These are phyloP conservation scores for Standfussiana lucernea DNA, from an alignment of 2,888 invertebrate genomes.

Conservation along the genomic window DNA sequence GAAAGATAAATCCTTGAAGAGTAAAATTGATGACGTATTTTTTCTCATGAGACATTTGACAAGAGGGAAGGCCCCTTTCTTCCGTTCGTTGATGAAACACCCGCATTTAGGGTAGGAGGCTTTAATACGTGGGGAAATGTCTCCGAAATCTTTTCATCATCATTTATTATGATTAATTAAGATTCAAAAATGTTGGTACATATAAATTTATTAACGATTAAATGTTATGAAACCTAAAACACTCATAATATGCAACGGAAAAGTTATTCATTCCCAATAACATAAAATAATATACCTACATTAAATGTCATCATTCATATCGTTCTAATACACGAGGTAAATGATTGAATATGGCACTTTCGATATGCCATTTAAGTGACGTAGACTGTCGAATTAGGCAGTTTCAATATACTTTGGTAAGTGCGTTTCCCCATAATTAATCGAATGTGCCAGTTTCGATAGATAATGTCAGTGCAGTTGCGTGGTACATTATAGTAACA, in stretches of 20 bases:
- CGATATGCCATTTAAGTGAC: too few relatives aligned
- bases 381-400: too few relatives aligned
- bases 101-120: slow-evolving; percentile 13
- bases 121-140: not conserved
- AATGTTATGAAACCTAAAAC: too few relatives aligned
- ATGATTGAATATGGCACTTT: too few relatives aligned
- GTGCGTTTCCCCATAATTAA: too few relatives aligned
- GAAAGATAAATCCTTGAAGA: slow-evolving; percentile 24
- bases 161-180: not conserved
- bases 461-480: too few relatives aligned
- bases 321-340: too few relatives aligned
- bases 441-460: too few relatives aligned
- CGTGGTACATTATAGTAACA: too few relatives aligned
- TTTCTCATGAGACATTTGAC: slow-evolving; percentile 11
- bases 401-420: too few relatives aligned
- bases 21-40: slow-evolving; percentile 45
- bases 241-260: too few relatives aligned
- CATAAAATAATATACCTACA: not conserved
- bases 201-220: too few relatives aligned
- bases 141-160: not conserved
- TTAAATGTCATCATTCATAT: not conserved
- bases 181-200: not conserved
- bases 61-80: not conserved
- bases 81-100: slow-evolving; percentile 37
- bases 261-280: not conserved